Percentiles rank a stretch among this genome's conserved stretches.
Conservation (phyloP, 2,113 vertebrate species). For the Sialia sialis region DNA sequence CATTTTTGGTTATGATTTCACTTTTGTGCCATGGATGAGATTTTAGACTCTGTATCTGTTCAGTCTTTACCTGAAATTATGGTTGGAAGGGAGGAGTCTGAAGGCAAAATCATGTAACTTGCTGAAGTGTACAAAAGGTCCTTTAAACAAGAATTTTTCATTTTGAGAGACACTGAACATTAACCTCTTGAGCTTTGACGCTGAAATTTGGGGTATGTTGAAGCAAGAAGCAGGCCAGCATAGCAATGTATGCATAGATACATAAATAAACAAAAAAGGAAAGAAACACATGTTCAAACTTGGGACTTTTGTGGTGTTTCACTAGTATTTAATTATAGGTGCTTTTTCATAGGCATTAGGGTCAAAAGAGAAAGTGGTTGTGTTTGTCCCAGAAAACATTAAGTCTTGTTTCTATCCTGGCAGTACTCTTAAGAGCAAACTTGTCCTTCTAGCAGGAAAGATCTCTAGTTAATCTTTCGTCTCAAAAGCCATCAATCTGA, state of each 20-base stretch:
- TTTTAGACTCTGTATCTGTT: neutral
- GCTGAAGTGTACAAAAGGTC: neutral
- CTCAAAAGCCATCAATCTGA: neutral
- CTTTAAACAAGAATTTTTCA: conserved; percentile 5
- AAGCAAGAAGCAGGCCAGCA: neutral
- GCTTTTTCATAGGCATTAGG: neutral
- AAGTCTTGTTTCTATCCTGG: neutral
- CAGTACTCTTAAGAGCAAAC: neutral
- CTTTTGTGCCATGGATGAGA: neutral
- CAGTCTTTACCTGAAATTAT: neutral
- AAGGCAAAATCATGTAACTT: neutral
- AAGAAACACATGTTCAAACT: neutral
- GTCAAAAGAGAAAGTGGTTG: neutral
- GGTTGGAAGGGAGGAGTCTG: neutral
- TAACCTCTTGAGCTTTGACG: neutral
- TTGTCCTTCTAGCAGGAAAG: neutral
- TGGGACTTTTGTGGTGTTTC: neutral
- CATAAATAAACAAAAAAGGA: neutral
- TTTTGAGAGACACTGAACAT: neutral
- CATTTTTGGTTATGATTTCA: neutral
- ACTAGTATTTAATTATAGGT: neutral
- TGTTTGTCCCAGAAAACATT: neutral
- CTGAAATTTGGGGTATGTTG: neutral
- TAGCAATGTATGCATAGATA: neutral
- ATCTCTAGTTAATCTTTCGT: neutral